Evolutionary conservation across 2,888 invertebrate species (phyloP).

Genomic region (Julus scandinavius): DNA sequence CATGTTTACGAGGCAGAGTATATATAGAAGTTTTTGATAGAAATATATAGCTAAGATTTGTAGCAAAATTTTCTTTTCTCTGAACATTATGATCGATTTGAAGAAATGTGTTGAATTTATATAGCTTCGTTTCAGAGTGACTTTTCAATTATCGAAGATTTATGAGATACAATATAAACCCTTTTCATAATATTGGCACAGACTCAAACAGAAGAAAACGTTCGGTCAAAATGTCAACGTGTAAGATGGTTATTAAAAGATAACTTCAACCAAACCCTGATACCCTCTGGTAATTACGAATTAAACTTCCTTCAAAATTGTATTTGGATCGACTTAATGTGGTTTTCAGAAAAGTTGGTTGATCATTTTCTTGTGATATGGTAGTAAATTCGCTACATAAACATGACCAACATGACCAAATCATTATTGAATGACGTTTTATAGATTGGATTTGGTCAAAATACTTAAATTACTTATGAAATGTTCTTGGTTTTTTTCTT

Average conservation of each 20-base stretch:
- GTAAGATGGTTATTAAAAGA: slow-evolving; percentile 8
- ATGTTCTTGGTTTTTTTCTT: not conserved
- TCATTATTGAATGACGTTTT: too few species aligned
- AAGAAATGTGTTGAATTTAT: slow-evolving; percentile 7
- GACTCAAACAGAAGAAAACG: not conserved
- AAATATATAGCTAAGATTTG: not conserved
- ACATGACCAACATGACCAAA: not conserved
- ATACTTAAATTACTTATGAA: too few species aligned
- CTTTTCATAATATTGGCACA: not conserved
- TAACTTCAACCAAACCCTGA: not conserved
- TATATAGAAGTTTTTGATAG: not conserved
- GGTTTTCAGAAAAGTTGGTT: not conserved
- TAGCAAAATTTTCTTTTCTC: not conserved
- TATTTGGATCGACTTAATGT: not conserved
- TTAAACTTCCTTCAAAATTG: not conserved
- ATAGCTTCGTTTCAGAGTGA: not conserved
- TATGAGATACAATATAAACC: not conserved
- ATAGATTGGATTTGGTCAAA: too few species aligned
- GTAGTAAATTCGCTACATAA: not conserved
- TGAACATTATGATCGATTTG: not conserved
- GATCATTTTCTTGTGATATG: not conserved
- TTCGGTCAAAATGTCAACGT: not conserved
- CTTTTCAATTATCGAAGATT: not conserved
- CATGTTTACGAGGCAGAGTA: not conserved
- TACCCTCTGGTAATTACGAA: not conserved